Evolutionary conservation across 2,888 invertebrate genomes (phyloP).

Genomic region (Netelia fuscicornis): DNA sequence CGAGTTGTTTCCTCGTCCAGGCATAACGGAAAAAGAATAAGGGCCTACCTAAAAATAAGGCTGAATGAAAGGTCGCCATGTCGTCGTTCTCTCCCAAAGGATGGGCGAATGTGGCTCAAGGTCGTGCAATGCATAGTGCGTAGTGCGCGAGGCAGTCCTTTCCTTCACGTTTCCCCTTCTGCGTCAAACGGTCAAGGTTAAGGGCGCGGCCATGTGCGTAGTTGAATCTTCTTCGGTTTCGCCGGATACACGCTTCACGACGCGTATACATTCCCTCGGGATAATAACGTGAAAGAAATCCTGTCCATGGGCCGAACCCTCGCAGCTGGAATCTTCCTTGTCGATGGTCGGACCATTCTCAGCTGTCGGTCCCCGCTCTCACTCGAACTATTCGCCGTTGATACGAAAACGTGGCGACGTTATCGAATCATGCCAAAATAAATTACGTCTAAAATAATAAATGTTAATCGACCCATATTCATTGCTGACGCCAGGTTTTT

Average conservation of each 20-base stretch:
- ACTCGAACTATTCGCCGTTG: background rate
- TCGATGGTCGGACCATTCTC: constrained; percentile 39
- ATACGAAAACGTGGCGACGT: background rate
- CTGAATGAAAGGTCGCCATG: constrained; percentile 14
- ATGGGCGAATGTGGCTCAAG: constrained; percentile 37
- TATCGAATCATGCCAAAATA: background rate
- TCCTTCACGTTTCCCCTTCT: constrained; percentile 48
- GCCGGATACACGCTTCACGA: background rate
- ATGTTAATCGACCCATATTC: too few relatives aligned
- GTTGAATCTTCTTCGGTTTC: constrained; percentile 23
- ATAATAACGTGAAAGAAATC: constrained; percentile 1
- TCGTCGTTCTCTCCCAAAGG: constrained; percentile 10
- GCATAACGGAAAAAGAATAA: constrained; percentile 2
- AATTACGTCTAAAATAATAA: background rate
- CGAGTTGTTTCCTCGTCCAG: background rate
- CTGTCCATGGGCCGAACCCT: background rate
- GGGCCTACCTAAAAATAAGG: constrained; percentile 13
- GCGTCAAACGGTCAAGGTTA: constrained; percentile 58
- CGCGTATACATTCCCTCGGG: background rate
- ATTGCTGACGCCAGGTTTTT: too few relatives aligned
- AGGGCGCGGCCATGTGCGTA: constrained; percentile 58
- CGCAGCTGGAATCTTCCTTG: constrained; percentile 49
- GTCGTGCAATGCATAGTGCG: constrained; percentile 48
- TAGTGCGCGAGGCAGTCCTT: constrained; percentile 37
- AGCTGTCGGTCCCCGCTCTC: background rate